These are phyloP conservation scores for Otus sunia DNA, from an alignment of 2,113 vertebrate species.

Conservation along the genomic window DNA sequence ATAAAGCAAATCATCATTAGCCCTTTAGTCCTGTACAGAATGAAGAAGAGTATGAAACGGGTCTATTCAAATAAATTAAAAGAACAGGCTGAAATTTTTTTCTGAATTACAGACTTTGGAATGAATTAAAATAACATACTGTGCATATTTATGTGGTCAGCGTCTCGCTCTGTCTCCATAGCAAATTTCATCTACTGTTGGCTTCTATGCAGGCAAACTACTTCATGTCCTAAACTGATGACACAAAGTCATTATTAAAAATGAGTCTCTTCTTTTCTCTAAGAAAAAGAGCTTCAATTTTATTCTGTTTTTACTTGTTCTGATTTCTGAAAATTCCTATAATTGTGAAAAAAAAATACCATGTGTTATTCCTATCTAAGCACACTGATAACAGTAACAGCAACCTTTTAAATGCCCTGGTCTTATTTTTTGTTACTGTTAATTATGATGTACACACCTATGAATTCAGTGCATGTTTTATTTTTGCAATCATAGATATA, in stretches of 20 bases:
- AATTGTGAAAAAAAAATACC: neutral
- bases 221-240: neutral
- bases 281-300: neutral
- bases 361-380: neutral
- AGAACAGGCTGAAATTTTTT: neutral
- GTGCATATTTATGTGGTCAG: neutral
- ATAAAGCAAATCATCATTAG: neutral
- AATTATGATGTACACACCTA: neutral
- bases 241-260: neutral
- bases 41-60: neutral
- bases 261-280: neutral
- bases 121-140: conserved; percentile 4
- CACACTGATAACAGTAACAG: neutral
- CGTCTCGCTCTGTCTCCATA: neutral
- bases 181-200: neutral
- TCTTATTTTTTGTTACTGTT: neutral
- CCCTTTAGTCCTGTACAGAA: neutral
- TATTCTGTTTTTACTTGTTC: neutral
- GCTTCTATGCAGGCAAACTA: neutral
- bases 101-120: neutral
- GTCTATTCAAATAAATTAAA: neutral
- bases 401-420: neutral
- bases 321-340: neutral
- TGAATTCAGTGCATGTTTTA: neutral
- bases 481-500: neutral